Percentiles rank a stretch among this genome's conserved stretches.
Evolutionary conservation across 2,888 invertebrate genomes (phyloP).

Genomic region (Synanthedon tipuliformis): DNA sequence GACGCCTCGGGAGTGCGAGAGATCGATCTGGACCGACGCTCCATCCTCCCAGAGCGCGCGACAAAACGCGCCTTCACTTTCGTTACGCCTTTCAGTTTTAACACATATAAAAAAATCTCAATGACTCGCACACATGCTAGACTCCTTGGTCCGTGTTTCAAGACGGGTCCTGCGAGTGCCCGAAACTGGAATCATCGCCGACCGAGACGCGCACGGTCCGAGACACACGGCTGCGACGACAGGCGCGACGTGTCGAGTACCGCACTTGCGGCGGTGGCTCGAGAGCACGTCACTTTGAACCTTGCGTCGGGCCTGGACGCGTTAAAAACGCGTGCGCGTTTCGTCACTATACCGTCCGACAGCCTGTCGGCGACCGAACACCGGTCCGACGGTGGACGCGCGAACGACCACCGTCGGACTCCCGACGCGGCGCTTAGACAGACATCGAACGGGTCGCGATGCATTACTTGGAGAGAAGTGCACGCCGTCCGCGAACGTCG

Average conservation of each 20-base stretch:
- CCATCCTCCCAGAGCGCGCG: constrained; percentile 55
- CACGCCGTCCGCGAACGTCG: not conserved
- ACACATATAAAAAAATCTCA: constrained; percentile 48
- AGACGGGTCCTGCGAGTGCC: not conserved
- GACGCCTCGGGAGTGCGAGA: constrained; percentile 72
- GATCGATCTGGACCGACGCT: constrained; percentile 35
- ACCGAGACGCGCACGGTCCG: not conserved
- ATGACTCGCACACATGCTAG: constrained; percentile 72
- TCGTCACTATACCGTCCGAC: no score
- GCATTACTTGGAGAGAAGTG: not conserved
- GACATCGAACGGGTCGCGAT: not conserved
- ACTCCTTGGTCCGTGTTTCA: not conserved
- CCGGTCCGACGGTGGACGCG: not conserved
- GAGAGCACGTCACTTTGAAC: no score
- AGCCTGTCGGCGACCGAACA: no score
- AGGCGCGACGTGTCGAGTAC: no score
- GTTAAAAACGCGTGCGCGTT: no score
- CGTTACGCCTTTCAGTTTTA: constrained; percentile 72
- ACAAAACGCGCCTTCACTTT: constrained; percentile 22
- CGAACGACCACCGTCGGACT: not conserved
- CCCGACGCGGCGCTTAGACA: not conserved
- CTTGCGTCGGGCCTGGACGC: no score
- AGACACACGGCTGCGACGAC: no score
- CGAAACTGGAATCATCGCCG: not conserved
- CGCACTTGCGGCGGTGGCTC: no score